phyloP scores from a whole-genome alignment of 1,140 invertebrate species.

The Heliothis subflexa region DNA sequence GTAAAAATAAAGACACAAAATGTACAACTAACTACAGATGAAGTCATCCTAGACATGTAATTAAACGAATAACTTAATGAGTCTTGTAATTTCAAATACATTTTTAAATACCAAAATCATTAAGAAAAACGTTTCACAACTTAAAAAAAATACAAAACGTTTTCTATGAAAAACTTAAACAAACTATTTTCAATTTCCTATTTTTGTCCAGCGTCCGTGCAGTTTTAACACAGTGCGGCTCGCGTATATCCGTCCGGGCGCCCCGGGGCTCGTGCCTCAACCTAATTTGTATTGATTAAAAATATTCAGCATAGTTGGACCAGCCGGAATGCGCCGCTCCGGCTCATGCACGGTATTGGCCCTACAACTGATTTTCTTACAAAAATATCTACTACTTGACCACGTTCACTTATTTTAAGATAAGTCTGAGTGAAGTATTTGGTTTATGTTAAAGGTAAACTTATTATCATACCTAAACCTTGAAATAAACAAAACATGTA shows the following conservation, averaged over 20 bases:
- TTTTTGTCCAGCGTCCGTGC: constrained; percentile 28
- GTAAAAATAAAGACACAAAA: no score
- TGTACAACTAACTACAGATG: no score
- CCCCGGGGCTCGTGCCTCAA: constrained; percentile 67
- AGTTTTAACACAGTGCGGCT: constrained; percentile 54
- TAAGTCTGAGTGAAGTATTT: neutral
- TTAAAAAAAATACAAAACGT: no score
- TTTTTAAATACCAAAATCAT: no score
- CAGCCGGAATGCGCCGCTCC: constrained; percentile 55
- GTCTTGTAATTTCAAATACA: no score
- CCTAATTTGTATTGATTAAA: constrained; percentile 85
- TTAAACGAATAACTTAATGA: no score
- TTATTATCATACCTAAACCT: no score
- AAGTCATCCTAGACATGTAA: no score
- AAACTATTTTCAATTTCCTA: neutral
- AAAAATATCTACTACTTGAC: constrained; percentile 54
- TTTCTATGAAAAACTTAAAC: no score
- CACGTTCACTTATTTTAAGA: neutral
- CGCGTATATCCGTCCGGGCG: constrained; percentile 61
- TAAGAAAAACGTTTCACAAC: no score
- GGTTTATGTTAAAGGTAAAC: no score
- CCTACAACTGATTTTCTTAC: constrained; percentile 58
- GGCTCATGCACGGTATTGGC: constrained; percentile 60
- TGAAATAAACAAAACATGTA: no score
- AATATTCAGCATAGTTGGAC: constrained; percentile 81